Evolutionary conservation across 1,140 invertebrate genomes (phyloP).

Genomic region (Bombus difficillimus): DNA sequence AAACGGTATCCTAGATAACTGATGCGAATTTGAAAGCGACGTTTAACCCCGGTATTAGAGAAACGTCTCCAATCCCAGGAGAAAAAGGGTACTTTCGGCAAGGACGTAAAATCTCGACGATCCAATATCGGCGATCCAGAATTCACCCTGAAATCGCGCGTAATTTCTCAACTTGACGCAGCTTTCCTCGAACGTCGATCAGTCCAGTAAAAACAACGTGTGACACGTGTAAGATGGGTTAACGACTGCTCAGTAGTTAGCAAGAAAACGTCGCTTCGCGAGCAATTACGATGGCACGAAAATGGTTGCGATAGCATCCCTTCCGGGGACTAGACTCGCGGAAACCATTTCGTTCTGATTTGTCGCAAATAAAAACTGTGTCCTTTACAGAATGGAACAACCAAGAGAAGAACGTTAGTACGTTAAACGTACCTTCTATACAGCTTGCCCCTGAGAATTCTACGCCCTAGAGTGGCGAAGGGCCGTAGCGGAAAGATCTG

Average conservation of each 20-base stretch:
- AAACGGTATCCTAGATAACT: not conserved
- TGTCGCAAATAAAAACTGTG: too few relatives aligned
- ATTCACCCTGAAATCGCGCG: conserved; percentile 14
- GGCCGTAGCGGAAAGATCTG: conserved; percentile 83
- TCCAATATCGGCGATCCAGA: not conserved
- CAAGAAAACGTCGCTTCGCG: conserved; percentile 15
- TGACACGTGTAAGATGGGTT: conserved; percentile 5
- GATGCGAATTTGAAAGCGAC: not conserved
- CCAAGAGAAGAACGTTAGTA: not conserved
- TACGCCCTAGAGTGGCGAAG: conserved; percentile 83
- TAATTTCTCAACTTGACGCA: conserved; percentile 8
- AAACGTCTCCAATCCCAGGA: not conserved
- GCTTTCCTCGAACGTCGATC: conserved; percentile 12
- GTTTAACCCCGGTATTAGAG: not conserved
- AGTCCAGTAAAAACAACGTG: not conserved
- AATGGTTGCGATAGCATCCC: not conserved
- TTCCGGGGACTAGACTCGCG: not conserved
- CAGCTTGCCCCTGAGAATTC: conserved; percentile 84
- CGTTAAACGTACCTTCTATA: conserved; percentile 83
- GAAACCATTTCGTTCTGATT: not conserved
- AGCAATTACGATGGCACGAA: conserved; percentile 3
- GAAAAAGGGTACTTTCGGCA: not conserved
- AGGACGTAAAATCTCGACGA: not conserved
- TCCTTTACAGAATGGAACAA: not conserved
- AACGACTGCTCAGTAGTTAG: not conserved